Evolutionary conservation across 2,888 invertebrate genomes (phyloP).

Genomic region (Drosophila cyrtoloma): DNA sequence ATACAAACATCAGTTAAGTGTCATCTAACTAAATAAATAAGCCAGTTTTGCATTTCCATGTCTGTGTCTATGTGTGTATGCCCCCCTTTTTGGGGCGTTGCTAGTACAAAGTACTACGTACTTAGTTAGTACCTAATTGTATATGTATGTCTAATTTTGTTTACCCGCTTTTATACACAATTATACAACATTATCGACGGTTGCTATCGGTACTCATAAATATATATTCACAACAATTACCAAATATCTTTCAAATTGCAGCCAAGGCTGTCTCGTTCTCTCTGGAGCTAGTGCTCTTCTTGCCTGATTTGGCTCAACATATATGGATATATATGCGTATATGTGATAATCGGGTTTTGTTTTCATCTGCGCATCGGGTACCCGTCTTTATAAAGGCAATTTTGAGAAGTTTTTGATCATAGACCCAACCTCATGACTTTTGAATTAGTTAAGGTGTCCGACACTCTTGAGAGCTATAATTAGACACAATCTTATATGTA

Average conservation of each 20-base stretch:
- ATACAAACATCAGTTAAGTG: not conserved
- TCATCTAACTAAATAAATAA: conserved; percentile 1
- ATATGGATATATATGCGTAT: conserved; percentile 8
- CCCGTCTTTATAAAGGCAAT: not conserved
- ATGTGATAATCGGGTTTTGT: conserved; percentile 5
- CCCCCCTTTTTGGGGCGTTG: not conserved
- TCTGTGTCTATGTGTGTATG: conserved; percentile 13
- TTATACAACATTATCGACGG: conserved; percentile 3
- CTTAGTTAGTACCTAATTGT: conserved; percentile 23
- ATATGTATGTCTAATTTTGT: conserved; percentile 16
- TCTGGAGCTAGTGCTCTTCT: conserved; percentile 1
- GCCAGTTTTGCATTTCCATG: conserved; percentile 3
- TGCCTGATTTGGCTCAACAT: not conserved
- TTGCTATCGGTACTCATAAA: not conserved
- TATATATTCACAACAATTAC: conserved; percentile 1
- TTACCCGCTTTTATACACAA: conserved; percentile 12
- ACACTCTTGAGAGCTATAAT: conserved; percentile 17
- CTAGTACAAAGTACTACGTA: conserved; percentile 16
- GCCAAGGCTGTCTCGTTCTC: conserved; percentile 3
- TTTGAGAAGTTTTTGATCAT: not conserved
- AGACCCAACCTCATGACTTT: not conserved
- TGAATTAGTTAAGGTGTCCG: not conserved
- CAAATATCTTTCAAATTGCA: conserved; percentile 1
- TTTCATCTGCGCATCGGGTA: conserved; percentile 7
- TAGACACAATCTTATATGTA: conserved; percentile 6